These are phyloP conservation scores for Marronus borbonicus DNA, from an alignment of 2,888 invertebrate genomes.

Conservation along the genomic window DNA sequence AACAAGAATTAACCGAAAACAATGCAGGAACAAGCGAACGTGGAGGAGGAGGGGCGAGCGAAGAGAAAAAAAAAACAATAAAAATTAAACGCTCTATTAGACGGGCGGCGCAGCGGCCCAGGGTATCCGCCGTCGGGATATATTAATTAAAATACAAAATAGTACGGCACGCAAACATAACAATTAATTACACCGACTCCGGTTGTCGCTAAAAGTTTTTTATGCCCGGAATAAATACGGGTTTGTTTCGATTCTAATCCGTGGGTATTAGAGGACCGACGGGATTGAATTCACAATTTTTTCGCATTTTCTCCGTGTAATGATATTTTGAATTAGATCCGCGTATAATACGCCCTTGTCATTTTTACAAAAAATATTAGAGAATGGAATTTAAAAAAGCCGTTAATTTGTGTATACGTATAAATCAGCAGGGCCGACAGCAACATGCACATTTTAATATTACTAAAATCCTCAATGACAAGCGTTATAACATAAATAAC, in stretches of 20 bases:
- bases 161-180: slow-evolving; percentile 43
- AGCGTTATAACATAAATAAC: no score
- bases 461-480: no score
- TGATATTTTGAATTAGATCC: slow-evolving; percentile 18
- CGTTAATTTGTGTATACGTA: background rate
- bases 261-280: slow-evolving; percentile 19
- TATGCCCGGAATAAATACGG: slow-evolving; percentile 39
- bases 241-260: slow-evolving; percentile 42
- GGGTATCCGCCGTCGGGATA: slow-evolving; percentile 22
- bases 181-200: slow-evolving; percentile 47
- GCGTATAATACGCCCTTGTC: background rate
- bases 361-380: no score
- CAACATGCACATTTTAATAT: no score
- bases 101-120: background rate
- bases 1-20: slow-evolving; percentile 33
- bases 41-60: background rate
- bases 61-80: slow-evolving; percentile 18
- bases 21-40: background rate
- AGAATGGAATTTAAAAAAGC: no score
- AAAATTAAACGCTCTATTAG: slow-evolving; percentile 41
- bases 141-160: slow-evolving; percentile 47
- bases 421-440: no score
- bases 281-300: background rate
- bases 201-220: slow-evolving; percentile 48
- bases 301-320: background rate